A percentile compares a stretch with the other conserved stretches of the same genome.
phyloP scores from a whole-genome alignment of 92 coral and sea anemone species.

The Paragorgia papillata region DNA sequence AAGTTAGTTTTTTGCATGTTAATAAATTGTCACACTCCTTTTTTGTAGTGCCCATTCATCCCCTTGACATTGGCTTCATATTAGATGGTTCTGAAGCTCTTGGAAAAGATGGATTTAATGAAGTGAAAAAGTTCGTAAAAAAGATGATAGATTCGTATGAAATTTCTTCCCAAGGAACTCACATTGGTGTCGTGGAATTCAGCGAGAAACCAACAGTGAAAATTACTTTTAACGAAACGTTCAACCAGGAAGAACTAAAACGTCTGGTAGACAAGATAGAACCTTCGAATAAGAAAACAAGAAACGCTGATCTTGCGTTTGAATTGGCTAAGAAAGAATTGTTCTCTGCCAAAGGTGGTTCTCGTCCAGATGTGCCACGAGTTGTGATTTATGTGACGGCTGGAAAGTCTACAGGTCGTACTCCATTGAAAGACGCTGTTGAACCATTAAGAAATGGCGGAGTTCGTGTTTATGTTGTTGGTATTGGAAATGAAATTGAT shows the following conservation, averaged over 20 bases:
- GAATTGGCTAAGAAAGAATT: slow-evolving; percentile 40
- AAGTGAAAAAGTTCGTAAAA: slow-evolving; percentile 22
- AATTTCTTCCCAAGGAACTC: slow-evolving; percentile 11
- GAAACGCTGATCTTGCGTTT: slow-evolving; percentile 38
- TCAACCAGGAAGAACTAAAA: slow-evolving; percentile 11
- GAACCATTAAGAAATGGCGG: slow-evolving; percentile 67
- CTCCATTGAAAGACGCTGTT: slow-evolving; percentile 47
- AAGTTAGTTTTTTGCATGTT: too few species aligned
- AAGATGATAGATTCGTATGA: slow-evolving; percentile 21
- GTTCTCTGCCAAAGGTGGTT: slow-evolving; percentile 81
- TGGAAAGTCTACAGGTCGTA: slow-evolving; percentile 24
- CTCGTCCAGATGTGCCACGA: slow-evolving; percentile 80
- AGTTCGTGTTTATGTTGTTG: slow-evolving; percentile 66
- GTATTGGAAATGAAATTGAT: slow-evolving; percentile 59
- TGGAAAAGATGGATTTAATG: slow-evolving; percentile 24
- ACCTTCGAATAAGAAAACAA: slow-evolving; percentile 26
- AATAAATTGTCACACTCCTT: too few species aligned
- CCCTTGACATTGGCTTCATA: slow-evolving; percentile 29
- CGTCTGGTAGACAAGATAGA: slow-evolving; percentile 16
- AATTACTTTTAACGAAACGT: slow-evolving; percentile 20
- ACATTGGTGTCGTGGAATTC: slow-evolving; percentile 29
- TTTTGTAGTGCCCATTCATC: slow-evolving; percentile 12
- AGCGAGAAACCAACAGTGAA: slow-evolving; percentile 27
- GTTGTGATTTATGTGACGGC: slow-evolving; percentile 48
- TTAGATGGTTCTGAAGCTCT: slow-evolving; percentile 31